Evolutionary conservation across 2,113 vertebrate genomes (phyloP).

Genomic region (Pica pica): DNA sequence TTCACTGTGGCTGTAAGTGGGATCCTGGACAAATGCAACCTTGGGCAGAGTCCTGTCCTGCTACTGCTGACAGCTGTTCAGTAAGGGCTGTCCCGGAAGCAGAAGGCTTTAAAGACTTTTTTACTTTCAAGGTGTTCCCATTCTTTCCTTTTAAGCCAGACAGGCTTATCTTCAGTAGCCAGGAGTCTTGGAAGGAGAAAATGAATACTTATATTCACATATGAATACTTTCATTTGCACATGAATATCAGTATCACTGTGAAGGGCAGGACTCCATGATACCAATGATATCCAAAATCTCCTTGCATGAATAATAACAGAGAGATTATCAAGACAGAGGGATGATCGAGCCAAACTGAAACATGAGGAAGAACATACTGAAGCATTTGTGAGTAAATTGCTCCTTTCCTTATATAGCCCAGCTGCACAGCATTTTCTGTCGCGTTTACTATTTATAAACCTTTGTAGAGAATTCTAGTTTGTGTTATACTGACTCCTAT

Average conservation of each 20-base stretch:
- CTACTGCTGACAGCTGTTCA: not conserved
- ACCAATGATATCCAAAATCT: not conserved
- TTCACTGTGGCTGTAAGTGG: not conserved
- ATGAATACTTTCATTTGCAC: not conserved
- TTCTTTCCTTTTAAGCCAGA: not conserved
- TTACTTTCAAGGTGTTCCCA: not conserved
- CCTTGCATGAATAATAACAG: not conserved
- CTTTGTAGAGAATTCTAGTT: not conserved
- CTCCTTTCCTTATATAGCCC: not conserved
- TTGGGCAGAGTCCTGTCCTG: not conserved
- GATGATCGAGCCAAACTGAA: not conserved
- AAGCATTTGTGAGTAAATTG: not conserved
- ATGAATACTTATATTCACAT: not conserved
- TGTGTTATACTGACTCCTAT: not conserved
- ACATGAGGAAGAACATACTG: not conserved
- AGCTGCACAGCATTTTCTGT: not conserved
- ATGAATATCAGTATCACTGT: not conserved
- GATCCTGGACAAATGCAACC: not conserved
- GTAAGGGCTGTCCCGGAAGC: not conserved
- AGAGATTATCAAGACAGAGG: not conserved
- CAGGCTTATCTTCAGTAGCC: not conserved
- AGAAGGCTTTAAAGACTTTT: not conserved
- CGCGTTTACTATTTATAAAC: not conserved
- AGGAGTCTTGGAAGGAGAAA: not conserved
- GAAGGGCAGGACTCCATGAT: not conserved